phyloP scores from a whole-genome alignment of 2,888 invertebrate species.

The Eurois occulta region DNA sequence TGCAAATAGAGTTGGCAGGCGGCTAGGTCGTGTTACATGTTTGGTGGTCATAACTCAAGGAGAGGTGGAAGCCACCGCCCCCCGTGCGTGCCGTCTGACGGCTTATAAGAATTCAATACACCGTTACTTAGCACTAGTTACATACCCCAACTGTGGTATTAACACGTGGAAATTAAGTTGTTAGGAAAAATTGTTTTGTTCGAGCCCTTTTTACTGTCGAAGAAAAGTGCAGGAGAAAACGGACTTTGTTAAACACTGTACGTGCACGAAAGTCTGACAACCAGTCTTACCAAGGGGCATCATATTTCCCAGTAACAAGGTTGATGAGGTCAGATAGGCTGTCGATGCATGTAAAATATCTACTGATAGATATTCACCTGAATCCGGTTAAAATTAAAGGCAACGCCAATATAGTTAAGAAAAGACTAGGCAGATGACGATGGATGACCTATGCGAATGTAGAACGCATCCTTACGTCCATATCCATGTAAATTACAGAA shows the following conservation, averaged over 20 bases:
- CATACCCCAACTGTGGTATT: conserved; percentile 56
- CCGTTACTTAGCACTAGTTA: conserved; percentile 72
- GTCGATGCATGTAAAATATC: not conserved
- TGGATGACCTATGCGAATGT: not conserved
- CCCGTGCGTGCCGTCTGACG: conserved; percentile 81
- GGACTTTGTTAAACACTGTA: not conserved
- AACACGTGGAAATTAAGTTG: conserved; percentile 67
- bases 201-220: not conserved
- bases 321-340: not conserved
- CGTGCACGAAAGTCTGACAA: not conserved
- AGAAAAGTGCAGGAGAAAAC: not conserved
- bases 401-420: not conserved
- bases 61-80: conserved; percentile 75
- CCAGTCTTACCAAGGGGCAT: not conserved
- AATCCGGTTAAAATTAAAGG: fast-evolving
- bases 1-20: conserved; percentile 79
- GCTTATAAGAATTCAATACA: conserved; percentile 83
- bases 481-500: not conserved
- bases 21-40: conserved; percentile 84
- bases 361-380: not conserved
- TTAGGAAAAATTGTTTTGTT: conserved; percentile 46
- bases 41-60: conserved; percentile 82
- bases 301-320: fast-evolving
- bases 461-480: not conserved
- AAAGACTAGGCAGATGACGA: not conserved